Evolutionary conservation across 2,888 invertebrate species (phyloP), one percentile per base, ranked within the genome.

Genomic region (Phengaris alcon): DNA sequence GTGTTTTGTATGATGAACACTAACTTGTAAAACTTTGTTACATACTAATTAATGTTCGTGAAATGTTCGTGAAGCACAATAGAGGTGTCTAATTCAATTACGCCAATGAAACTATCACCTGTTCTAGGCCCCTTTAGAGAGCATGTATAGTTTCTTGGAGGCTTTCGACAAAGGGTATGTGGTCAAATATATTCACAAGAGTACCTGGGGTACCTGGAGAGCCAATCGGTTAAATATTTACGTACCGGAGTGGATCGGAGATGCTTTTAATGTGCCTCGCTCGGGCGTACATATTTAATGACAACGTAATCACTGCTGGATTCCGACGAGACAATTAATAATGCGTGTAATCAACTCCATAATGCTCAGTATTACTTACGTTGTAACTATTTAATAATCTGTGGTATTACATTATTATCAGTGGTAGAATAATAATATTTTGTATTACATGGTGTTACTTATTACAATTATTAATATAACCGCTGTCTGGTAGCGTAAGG

Each of bases 221-320:
- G 88, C 88, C 88, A 88, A 90, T 90, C 90, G 87, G 87, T 90
- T 90, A 90, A 91, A 91, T 91, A 92, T 91, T 91, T 88, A 91
- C 83, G 85, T 82, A 82, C 84, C 83, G 78, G 86, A 85, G 86
- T 75, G 77, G 70, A 77, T 76, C 77, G 78, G 83, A 85, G 84
- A 82, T 80, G 85, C 83, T 85, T 84, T 82, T 84, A 84, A 87
- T 85, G 85, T 85, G 75, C 75, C 57, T 74, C 76, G 52, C 75
- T 75, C 73, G 46, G 46, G 44, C 73, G 68, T 77, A 77, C 76
- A 78, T 79, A 78, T 75, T 78, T 76, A 77, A 77, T 77, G 74
- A 76, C n/a, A 74, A 78, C 44, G 15, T 72, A 75, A 69, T 75
- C 75, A 75, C 54, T 69, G 57, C 22, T 68, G 74, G 74, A 74